Conservation (phyloP, 2,888 invertebrate genomes). For the Agrochola lota region DNA sequence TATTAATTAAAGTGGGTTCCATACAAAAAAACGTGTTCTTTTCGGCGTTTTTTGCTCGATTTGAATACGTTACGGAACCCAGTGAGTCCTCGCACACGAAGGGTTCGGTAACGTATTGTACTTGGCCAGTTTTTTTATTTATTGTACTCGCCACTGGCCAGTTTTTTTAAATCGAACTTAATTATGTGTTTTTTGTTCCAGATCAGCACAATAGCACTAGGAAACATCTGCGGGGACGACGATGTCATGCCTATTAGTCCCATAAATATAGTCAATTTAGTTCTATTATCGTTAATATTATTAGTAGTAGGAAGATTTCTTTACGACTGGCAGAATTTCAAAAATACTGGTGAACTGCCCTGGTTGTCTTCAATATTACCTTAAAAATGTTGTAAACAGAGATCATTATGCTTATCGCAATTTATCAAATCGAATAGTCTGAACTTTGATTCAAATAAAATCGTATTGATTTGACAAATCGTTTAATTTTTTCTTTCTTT, state of each 20-base stretch:
- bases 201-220: conserved; percentile 93
- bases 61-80: too few species aligned
- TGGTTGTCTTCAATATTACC: conserved; percentile 96
- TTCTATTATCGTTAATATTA: conserved; percentile 92
- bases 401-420: conserved; percentile 4
- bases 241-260: conserved; percentile 90
- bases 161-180: background rate
- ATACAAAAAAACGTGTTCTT: too few species aligned
- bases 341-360: conserved; percentile 94
- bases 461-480: background rate
- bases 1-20: too few species aligned
- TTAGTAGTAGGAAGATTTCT: conserved; percentile 93
- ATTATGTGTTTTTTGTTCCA: conserved; percentile 80
- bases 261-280: conserved; percentile 93
- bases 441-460: conserved; percentile 42
- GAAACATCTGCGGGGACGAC: conserved; percentile 92
- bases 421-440: conserved; percentile 32
- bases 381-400: conserved; percentile 54
- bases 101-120: too few species aligned
- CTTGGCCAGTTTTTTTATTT: too few species aligned
- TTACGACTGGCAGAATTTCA: conserved; percentile 96
- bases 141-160: too few species aligned
- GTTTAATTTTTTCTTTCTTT: background rate
- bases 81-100: too few species aligned
- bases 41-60: too few species aligned